Evolutionary conservation across 2,113 vertebrate species (phyloP), one percentile per base, ranked within the genome.

Genomic region (Rhynchopsitta pachyrhyncha): DNA sequence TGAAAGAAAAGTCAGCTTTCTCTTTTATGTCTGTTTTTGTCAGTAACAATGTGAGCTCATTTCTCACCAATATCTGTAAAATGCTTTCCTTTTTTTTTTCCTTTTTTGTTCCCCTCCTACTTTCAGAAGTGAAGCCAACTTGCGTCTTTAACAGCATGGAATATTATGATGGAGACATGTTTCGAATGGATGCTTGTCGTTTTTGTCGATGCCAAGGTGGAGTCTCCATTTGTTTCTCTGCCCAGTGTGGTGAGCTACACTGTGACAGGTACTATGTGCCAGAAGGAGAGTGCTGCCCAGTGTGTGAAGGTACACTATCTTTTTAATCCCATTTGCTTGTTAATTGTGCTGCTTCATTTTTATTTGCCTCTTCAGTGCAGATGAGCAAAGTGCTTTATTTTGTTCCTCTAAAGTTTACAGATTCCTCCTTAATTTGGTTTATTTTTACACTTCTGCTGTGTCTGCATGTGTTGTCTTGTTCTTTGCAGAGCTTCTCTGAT

Each of bases 191-290:
- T 62, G 98, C 97, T 27, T 99, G 99, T 75, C 98, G 98, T 2
- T 99, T 99, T 93, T 99, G 99, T 68, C 98, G 98, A 11, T 99
- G 99, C 96, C 98, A 99, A 63, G 98, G 98, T 5, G 99, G 99
- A 7, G 99, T 99, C 28, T 98, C 99, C 9, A 98, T 99, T 74
- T 99, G 99, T 77, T 99, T 99, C 97, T 98, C 98, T 1, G 99
- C 99, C 46, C 99, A 99, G 87, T 99, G 99, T 18, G 99, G 99
- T 7, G 97, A 98, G 94, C 97, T 99, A 8, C 98, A 97, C 97
- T 99, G 99, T 1, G 98, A 99, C 82, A 97, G 98, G 85, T 98
- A 99, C 92, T 99, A 99, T 3, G 98, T 99, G 64, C 99, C 99
- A 1, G 98, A 99, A 71, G 98, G 98, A 79, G 99, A 99, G 86